phyloP scores from a whole-genome alignment of 2,888 invertebrate species.

The Aplocera efformata region DNA sequence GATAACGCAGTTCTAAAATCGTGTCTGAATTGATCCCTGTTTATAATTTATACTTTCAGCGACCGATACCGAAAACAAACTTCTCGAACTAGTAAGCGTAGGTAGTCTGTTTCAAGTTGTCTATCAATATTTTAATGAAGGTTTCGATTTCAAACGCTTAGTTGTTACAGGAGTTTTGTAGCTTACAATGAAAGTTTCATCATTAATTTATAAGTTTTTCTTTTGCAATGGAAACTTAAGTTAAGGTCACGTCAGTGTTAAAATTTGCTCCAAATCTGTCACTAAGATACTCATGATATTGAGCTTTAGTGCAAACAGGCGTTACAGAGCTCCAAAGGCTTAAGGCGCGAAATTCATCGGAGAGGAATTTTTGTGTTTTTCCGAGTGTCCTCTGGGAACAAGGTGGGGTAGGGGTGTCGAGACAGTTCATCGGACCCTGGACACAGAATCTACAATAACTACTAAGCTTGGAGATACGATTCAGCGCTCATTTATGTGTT shows the following conservation, averaged over 20 bases:
- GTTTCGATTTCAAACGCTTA: slow-evolving; percentile 33
- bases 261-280: no score
- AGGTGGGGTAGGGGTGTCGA: slow-evolving; percentile 37
- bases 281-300: no score
- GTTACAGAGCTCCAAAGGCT: no score
- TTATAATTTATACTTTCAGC: no score
- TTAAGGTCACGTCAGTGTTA: background rate
- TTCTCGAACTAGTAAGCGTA: no score
- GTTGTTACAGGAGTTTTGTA: slow-evolving; percentile 17
- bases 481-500: slow-evolving; percentile 43
- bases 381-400: slow-evolving; percentile 30
- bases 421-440: slow-evolving; percentile 68
- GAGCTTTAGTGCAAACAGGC: no score
- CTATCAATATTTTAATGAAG: slow-evolving; percentile 49
- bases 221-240: background rate
- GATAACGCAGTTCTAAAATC: no score
- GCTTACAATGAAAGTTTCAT: slow-evolving; percentile 1
- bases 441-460: slow-evolving; percentile 8
- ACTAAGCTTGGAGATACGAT: slow-evolving; percentile 23
- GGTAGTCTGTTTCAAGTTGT: slow-evolving; percentile 26
- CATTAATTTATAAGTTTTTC: slow-evolving; percentile 1
- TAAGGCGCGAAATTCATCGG: slow-evolving; percentile 18
- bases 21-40: no score
- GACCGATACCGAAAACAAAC: no score
- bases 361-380: slow-evolving; percentile 32